These are phyloP conservation scores for Taxidea taxus DNA, from an alignment of 2,113 vertebrate genomes.

Conservation along the genomic window DNA sequence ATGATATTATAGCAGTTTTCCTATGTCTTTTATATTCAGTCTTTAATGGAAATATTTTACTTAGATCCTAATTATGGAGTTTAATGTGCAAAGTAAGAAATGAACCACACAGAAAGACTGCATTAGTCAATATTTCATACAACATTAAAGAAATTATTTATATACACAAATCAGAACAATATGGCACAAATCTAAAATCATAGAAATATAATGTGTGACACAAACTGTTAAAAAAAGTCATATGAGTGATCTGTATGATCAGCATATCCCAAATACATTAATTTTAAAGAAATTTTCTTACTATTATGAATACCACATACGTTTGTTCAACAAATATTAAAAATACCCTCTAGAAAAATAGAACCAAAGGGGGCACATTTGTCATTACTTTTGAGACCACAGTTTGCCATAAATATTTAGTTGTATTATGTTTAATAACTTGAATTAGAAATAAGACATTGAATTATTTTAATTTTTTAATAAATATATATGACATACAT, in stretches of 20 bases:
- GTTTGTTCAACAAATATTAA: background rate
- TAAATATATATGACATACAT: background rate
- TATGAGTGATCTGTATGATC: background rate
- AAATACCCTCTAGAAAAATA: background rate
- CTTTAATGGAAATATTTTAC: background rate
- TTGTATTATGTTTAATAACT: background rate
- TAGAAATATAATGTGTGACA: background rate
- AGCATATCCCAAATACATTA: background rate
- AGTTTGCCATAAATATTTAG: background rate
- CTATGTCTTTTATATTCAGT: background rate
- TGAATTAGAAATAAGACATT: background rate
- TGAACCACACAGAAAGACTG: background rate
- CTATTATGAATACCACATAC: background rate
- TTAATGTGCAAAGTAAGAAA: background rate
- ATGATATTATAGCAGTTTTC: background rate
- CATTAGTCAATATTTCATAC: background rate
- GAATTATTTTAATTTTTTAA: background rate
- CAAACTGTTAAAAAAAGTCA: background rate
- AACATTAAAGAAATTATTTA: background rate
- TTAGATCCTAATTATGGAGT: background rate
- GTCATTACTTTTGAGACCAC: background rate
- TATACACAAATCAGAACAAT: background rate
- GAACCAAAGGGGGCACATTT: background rate
- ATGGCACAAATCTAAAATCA: background rate
- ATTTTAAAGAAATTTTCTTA: background rate